Conservation (phyloP, 1,140 invertebrate genomes). For the Cyclina sinensis region DNA sequence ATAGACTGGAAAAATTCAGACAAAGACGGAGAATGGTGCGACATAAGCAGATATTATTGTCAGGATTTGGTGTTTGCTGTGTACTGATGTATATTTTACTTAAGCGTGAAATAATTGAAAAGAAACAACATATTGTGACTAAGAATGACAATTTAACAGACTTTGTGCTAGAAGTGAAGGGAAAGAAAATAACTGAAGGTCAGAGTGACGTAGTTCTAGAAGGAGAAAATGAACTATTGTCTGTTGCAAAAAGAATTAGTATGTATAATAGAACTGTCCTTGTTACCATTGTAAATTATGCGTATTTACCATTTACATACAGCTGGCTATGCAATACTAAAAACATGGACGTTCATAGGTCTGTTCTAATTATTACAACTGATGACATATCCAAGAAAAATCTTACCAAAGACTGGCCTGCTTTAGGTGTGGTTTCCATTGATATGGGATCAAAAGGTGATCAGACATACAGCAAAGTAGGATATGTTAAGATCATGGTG, state of each 20-base stretch:
- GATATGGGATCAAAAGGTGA: conserved; percentile 63
- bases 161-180: too few relatives aligned
- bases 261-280: conserved; percentile 60
- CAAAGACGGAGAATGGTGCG: too few relatives aligned
- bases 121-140: too few relatives aligned
- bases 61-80: too few relatives aligned
- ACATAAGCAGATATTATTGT: too few relatives aligned
- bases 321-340: conserved; percentile 82
- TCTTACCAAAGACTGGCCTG: conserved; percentile 73
- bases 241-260: conserved; percentile 45
- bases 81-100: too few relatives aligned
- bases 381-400: conserved; percentile 71
- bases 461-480: conserved; percentile 77
- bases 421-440: conserved; percentile 70
- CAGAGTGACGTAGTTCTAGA: not conserved
- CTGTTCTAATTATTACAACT: conserved; percentile 75
- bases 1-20: too few relatives aligned
- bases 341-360: conserved; percentile 75
- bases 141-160: too few relatives aligned
- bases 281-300: conserved; percentile 79
- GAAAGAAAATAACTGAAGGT: not conserved
- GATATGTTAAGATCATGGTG: conserved; percentile 79
- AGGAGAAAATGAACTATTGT: conserved; percentile 49
- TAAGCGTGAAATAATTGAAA: too few relatives aligned
- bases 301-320: conserved; percentile 76